phyloP scores from a whole-genome alignment of 2,113 vertebrate genomes.

The Xenopus borealis region DNA sequence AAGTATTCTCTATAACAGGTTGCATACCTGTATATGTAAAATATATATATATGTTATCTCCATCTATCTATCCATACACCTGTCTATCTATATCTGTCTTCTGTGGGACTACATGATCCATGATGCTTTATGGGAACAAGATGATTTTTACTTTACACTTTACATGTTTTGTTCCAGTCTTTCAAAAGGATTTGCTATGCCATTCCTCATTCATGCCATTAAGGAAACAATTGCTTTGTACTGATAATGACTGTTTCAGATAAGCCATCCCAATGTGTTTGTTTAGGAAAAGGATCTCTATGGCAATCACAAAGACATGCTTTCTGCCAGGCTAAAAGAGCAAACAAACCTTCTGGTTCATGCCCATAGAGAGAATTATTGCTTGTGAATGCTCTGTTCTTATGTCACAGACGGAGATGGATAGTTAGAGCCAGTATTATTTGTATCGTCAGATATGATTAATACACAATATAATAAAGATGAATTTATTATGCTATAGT shows the following conservation, averaged over 20 bases:
- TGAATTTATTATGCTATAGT: no score
- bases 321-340: slow-evolving; percentile 27
- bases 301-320: slow-evolving; percentile 43
- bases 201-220: slow-evolving; percentile 47
- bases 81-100: background rate
- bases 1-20: no score
- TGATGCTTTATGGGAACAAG: slow-evolving; percentile 24
- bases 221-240: slow-evolving; percentile 55
- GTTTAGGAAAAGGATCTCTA: slow-evolving; percentile 58
- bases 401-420: no score
- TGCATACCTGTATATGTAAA: no score
- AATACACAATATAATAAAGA: no score
- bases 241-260: slow-evolving; percentile 53
- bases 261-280: slow-evolving; percentile 49
- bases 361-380: no score
- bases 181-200: slow-evolving; percentile 47
- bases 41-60: no score
- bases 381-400: no score
- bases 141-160: slow-evolving; percentile 53
- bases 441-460: no score
- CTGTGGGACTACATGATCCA: slow-evolving; percentile 3
- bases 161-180: slow-evolving; percentile 43
- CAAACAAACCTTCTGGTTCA: no score
- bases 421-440: no score
- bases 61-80: no score